Evolutionary conservation across 1,140 invertebrate species (phyloP).

Genomic region (Periplaneta americana): DNA sequence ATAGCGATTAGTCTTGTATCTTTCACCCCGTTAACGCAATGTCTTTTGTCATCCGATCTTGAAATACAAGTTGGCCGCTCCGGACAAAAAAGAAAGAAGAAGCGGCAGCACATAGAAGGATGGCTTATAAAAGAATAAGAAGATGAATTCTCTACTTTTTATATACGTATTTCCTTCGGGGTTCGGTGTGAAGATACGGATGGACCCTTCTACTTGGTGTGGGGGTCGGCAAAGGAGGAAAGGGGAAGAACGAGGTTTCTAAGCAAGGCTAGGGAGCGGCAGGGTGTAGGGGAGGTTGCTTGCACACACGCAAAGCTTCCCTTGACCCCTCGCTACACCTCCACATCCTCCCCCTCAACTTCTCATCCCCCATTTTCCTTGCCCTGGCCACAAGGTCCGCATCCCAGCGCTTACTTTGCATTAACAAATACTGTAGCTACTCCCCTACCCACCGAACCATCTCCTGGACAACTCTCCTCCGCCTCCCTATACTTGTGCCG

Average conservation of each 20-base stretch:
- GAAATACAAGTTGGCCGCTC: conserved; percentile 8
- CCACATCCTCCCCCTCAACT: neutral
- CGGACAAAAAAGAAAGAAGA: neutral
- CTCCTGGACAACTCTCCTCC: neutral
- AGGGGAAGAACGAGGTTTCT: neutral
- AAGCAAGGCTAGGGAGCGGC: neutral
- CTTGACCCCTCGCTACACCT: neutral
- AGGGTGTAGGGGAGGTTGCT: neutral
- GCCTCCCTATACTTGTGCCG: conserved; percentile 1
- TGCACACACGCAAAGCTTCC: conserved; percentile 1
- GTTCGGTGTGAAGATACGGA: neutral
- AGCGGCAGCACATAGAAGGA: neutral
- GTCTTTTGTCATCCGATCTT: neutral
- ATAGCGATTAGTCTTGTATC: conserved; percentile 8
- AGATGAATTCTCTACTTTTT: neutral
- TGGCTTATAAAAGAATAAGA: neutral
- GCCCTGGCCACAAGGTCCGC: conserved; percentile 10
- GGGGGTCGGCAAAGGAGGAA: neutral
- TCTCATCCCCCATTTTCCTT: neutral
- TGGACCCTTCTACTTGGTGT: neutral
- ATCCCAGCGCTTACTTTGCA: conserved; percentile 17
- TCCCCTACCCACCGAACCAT: neutral
- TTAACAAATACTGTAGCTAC: conserved; percentile 18
- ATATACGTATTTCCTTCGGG: neutral
- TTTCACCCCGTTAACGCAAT: neutral